Percentiles rank a stretch among this genome's conserved stretches.
phyloP scores from a whole-genome alignment of 2,113 vertebrate genomes.

The Helogale parvula region DNA sequence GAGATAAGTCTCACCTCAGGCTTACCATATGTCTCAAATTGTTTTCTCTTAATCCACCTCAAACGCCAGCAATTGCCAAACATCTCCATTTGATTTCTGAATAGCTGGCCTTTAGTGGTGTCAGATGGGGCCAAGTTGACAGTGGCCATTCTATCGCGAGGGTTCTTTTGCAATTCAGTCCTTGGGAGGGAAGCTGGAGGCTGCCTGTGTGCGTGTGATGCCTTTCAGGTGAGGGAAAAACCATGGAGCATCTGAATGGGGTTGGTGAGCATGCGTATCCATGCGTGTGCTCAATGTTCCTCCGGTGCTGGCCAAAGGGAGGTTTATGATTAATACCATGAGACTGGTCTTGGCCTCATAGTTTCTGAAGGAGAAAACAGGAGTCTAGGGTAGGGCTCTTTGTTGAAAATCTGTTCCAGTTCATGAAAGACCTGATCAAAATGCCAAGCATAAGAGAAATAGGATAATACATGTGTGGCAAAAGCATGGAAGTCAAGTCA shows the following conservation, averaged over 20 bases:
- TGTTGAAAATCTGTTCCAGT: background rate
- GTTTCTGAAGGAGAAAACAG: background rate
- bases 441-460: background rate
- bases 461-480: background rate
- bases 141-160: background rate
- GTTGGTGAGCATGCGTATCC: accelerated
- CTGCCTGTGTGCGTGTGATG: background rate
- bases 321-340: background rate
- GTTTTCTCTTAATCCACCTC: background rate
- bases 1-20: background rate
- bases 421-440: background rate
- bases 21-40: background rate
- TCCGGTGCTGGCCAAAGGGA: background rate
- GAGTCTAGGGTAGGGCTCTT: background rate
- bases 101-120: background rate
- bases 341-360: background rate
- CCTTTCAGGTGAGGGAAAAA: background rate
- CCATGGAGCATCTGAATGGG: background rate
- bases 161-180: background rate
- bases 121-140: background rate
- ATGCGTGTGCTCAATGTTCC: background rate
- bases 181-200: background rate
- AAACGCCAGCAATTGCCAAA: background rate
- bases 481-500: background rate
- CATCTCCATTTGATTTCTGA: background rate